Conservation (phyloP, 2,113 vertebrate species). For the Seriola quinqueradiata region DNA sequence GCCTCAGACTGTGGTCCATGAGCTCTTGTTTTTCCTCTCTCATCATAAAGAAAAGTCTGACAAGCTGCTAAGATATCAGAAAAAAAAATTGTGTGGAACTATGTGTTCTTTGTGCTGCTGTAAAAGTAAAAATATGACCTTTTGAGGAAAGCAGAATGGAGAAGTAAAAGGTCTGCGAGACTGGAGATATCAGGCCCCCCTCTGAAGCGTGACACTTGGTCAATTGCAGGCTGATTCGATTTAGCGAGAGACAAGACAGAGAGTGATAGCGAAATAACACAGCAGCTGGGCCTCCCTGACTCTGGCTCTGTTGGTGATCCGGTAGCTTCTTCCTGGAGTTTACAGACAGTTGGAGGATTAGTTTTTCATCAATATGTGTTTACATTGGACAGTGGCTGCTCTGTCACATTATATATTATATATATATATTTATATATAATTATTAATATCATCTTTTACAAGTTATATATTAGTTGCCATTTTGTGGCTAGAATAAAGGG, state of each 20-base stretch:
- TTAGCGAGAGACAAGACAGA: constrained; percentile 58
- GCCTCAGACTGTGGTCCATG: neutral
- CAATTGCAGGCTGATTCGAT: constrained; percentile 66
- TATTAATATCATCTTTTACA: neutral
- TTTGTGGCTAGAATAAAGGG: neutral
- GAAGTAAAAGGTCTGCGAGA: constrained; percentile 64
- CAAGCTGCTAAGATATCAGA: constrained; percentile 28
- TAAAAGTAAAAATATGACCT: constrained; percentile 64
- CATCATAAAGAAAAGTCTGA: constrained; percentile 27
- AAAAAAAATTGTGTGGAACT: constrained; percentile 38
- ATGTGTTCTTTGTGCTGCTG: constrained; percentile 39
- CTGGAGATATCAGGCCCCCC: constrained; percentile 50
- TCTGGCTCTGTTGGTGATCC: neutral
- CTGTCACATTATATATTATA: constrained; percentile 21
- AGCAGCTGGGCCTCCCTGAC: constrained; percentile 31
- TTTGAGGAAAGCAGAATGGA: constrained; percentile 58
- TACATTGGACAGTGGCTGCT: neutral
- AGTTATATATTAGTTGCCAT: neutral
- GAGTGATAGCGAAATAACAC: constrained; percentile 63
- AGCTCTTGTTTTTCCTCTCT: constrained; percentile 5
- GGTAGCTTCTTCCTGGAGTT: neutral
- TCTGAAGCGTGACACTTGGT: constrained; percentile 70
- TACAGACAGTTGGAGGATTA: constrained; percentile 11
- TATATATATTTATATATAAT: neutral
- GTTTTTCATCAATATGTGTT: constrained; percentile 30